Evolutionary conservation across 2,888 invertebrate genomes (phyloP).

Genomic region (Metallyticus violacea): DNA sequence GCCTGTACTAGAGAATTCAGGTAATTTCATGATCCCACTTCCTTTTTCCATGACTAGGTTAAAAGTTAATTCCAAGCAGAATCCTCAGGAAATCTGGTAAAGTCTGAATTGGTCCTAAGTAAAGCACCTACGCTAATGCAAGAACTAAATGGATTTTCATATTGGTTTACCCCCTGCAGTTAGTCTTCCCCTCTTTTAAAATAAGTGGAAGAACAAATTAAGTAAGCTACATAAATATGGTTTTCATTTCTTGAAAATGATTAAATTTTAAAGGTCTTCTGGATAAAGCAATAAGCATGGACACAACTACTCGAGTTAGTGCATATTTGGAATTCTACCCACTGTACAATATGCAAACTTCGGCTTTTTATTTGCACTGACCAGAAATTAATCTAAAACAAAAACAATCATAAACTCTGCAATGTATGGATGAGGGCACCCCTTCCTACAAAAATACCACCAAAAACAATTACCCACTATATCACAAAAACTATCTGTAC

Average conservation of each 20-base stretch:
- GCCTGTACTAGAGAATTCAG: too few relatives aligned
- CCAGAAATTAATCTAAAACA: slow-evolving; percentile 3
- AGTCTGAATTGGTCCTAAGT: too few relatives aligned
- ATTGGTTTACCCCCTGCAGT: too few relatives aligned
- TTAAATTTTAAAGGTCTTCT: not conserved
- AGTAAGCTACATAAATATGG: too few relatives aligned
- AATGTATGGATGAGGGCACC: slow-evolving; percentile 16
- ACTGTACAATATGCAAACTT: not conserved
- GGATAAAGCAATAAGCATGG: not conserved
- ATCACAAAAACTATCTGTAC: slow-evolving; percentile 20
- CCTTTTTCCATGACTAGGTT: not conserved
- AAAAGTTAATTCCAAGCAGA: not conserved
- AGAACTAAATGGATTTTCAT: not conserved
- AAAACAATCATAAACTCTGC: slow-evolving; percentile 8
- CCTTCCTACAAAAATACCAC: slow-evolving; percentile 18
- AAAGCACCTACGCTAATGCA: too few relatives aligned
- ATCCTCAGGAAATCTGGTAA: not conserved
- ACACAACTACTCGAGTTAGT: too few relatives aligned
- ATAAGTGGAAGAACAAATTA: too few relatives aligned
- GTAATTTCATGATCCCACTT: not conserved
- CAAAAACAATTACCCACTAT: slow-evolving; percentile 17
- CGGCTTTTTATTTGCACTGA: not conserved
- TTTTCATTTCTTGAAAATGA: too few relatives aligned
- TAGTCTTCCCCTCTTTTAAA: too few relatives aligned
- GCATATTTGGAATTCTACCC: not conserved